phyloP scores from a whole-genome alignment of 2,888 invertebrate species.

The Netelia fuscicornis region DNA sequence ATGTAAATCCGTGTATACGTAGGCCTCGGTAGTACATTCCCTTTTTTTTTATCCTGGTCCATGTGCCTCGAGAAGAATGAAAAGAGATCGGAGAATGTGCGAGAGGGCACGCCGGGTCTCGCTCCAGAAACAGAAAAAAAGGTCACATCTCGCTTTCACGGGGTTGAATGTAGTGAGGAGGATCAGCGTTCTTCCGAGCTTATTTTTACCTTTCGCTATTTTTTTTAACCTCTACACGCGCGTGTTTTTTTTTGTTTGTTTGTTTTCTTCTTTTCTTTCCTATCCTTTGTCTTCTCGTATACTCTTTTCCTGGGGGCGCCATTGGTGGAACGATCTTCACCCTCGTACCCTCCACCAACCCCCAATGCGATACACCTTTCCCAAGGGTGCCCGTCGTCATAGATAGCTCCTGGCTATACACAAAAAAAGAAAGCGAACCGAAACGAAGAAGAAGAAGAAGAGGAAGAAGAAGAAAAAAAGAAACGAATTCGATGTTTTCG shows the following conservation, averaged over 20 bases:
- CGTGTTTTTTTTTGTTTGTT: conserved; percentile 4
- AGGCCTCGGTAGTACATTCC: not conserved
- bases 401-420: conserved; percentile 64
- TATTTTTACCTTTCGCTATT: conserved; percentile 46
- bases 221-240: not conserved
- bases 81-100: not conserved
- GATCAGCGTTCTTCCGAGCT: conserved; percentile 47
- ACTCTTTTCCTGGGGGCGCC: conserved; percentile 54
- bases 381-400: conserved; percentile 59
- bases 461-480: conserved; percentile 50
- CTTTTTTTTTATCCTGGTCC: not conserved
- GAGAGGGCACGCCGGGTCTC: not conserved
- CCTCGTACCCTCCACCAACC: conserved; percentile 34
- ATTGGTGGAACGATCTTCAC: conserved; percentile 46
- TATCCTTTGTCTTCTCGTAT: conserved; percentile 27
- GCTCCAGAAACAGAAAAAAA: not conserved
- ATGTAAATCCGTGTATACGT: not conserved
- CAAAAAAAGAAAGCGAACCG: not conserved
- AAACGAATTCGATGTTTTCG: conserved; percentile 64
- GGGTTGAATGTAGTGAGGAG: conserved; percentile 37
- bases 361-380: conserved; percentile 34
- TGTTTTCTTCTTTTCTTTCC: not conserved
- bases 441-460: conserved; percentile 32
- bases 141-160: conserved; percentile 20
- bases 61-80: not conserved